Evolutionary conservation across 2,113 vertebrate species (phyloP), one percentile per base, ranked within the genome.

Genomic region (Mungos mungo): DNA sequence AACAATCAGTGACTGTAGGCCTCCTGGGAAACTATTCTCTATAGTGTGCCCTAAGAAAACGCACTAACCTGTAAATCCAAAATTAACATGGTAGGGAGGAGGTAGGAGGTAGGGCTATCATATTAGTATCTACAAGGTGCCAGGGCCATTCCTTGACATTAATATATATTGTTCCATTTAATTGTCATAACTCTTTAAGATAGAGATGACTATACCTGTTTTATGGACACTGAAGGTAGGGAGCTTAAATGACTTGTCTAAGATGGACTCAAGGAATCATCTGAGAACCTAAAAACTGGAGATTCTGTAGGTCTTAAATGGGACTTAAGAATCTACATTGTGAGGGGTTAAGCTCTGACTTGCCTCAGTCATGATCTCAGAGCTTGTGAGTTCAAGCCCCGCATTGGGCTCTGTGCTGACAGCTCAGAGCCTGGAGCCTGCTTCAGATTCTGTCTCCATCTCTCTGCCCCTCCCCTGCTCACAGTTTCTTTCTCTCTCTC

Each of bases 161-260:
- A 91, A 79, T 74, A 80, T 18, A 12, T n/a, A 84, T 52, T 41
- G 33, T 76, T 89, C 95, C 21, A 88, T 86, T 92, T 88, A 83
- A 50, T 31, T 83, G 8, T 86, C 77, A 11, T 1, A 85, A 77
- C 74, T 31, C 5, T 38, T 76, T 60, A 60, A 77, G 77, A 65
- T 52, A 63, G 80, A 35, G 57, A 19, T 57, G 35, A 45, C 54
- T 92, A 12, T 77, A 65, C 16, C 33, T 89, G 6, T 89, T 93
- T 83, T 79, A 72, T 2, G 57, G 72, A 83, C 47, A 63, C 12
- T 60, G 38, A 93, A 80, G 25, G 69, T 27, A 88, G 76, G 69
- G 60, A 92, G 47, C 12, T 82, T 89, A 65, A 81, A 52, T n/a
- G 69, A 60, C 60, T 77, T 90, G 57, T 72, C 65, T 82, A 41